Base-by-base conservation (phyloP, 2,797 vertebrate genomes). In the Yasuhikotakia modesta region DNA sequence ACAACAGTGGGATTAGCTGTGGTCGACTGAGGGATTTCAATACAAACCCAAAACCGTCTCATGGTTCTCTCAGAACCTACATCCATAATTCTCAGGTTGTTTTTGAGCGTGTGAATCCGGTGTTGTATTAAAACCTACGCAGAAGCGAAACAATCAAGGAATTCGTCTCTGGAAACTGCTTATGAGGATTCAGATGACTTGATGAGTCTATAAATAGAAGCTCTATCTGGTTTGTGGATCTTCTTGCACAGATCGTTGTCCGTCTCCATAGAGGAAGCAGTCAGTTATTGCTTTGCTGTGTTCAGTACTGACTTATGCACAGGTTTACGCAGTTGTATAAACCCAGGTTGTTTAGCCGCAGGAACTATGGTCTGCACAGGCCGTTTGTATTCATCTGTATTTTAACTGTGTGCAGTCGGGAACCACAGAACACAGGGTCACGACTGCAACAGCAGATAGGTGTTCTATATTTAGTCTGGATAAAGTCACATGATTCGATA, bases 171-270 rank as follows among this genome's bases (percentile, higher is more conserved):
- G 45, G 66, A 43, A 52, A 55, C 57, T 63, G 65, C 68, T 52
- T 77, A 45, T 61, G 30, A 63, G 45, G 75, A 70, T 77, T 70
- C 66, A 52, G 61, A 70, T 77, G 75, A 27, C 75, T 77, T 53
- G 75, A 77, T 77, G 66, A 77, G 30, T 77, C 66, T 77, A 77
- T 70, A 63, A 70, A 77, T 77, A 77, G 67, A 63, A 48, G 16
- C 24, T 57, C 66, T 63, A 70, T 63, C 66, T 77, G 75, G 43
- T 70, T 61, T 60, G 75, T 77, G 45, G 57, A 76, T 76, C 64
- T 76, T 50, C 52, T 76, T 76, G 64, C 73, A 48, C 22, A 48
- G 65, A 19, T 69, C 39, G 45, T 70, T 66, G 55, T 39, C 57
- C 75, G 61, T 70, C 75, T 57, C 30, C 70, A 52, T 70, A 50